A percentile compares a stretch with the other conserved stretches of the same genome.
Evolutionary conservation across 2,113 vertebrate species (phyloP).

Genomic region (Gopherus flavomarginatus): DNA sequence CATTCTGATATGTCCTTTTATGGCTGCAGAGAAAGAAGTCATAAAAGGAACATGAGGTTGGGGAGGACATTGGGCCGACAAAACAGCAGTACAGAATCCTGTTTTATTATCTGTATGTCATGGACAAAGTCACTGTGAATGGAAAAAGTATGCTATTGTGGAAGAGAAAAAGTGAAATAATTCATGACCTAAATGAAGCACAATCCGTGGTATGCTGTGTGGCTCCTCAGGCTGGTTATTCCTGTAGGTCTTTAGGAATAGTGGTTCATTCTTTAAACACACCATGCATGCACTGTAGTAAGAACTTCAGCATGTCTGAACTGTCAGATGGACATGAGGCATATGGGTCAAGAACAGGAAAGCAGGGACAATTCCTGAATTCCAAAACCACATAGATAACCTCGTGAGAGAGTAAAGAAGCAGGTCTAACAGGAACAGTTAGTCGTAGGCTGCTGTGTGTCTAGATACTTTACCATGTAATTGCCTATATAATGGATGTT

Average conservation of each 20-base stretch:
- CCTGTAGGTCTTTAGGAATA: not conserved
- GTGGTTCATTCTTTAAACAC: not conserved
- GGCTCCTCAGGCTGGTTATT: not conserved
- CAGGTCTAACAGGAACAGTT: not conserved
- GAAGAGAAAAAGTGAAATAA: fast-evolving
- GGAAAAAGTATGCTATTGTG: not conserved
- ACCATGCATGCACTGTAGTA: not conserved
- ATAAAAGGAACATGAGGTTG: not conserved
- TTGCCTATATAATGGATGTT: not conserved
- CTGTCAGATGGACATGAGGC: fast-evolving
- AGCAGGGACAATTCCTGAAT: fast-evolving
- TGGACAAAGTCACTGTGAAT: fast-evolving
- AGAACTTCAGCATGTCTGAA: not conserved
- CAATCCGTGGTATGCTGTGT: fast-evolving
- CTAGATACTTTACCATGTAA: fast-evolving
- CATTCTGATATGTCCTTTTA: not conserved
- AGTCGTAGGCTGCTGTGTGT: fast-evolving
- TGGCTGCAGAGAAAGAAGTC: not conserved
- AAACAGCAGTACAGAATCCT: not conserved
- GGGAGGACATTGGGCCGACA: not conserved
- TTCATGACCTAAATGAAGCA: not conserved
- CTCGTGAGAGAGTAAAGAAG: not conserved
- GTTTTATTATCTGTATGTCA: not conserved
- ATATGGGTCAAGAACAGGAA: not conserved
- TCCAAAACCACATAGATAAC: fast-evolving